A percentile compares a stretch with the other conserved stretches of the same genome.
These are phyloP conservation scores for Nymphalis c-album DNA, from an alignment of 2,888 invertebrate genomes.

Conservation along the genomic window DNA sequence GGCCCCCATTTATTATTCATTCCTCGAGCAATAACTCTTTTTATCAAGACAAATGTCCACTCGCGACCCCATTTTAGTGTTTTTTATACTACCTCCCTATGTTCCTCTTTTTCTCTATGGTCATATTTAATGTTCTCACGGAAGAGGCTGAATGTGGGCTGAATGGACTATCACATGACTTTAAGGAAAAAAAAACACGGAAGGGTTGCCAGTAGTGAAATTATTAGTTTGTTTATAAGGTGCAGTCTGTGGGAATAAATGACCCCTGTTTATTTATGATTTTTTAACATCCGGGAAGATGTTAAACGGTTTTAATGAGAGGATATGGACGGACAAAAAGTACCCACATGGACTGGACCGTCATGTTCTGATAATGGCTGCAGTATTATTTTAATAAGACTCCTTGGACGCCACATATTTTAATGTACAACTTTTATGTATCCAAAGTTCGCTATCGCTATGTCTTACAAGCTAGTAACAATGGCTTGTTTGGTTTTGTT, in stretches of 20 bases:
- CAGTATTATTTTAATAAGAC: neutral
- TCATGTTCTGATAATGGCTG: conserved; percentile 18
- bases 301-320: conserved; percentile 70
- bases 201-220: conserved; percentile 74
- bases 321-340: conserved; percentile 66
- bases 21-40: conserved; percentile 61
- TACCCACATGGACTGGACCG: conserved; percentile 55
- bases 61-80: conserved; percentile 63
- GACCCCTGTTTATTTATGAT: conserved; percentile 63
- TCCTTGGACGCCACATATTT: no score
- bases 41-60: conserved; percentile 72
- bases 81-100: conserved; percentile 60
- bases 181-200: conserved; percentile 67
- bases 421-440: no score
- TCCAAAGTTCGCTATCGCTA: no score
- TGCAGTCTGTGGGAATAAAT: conserved; percentile 71
- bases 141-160: conserved; percentile 68
- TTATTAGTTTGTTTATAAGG: conserved; percentile 74
- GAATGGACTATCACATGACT: conserved; percentile 63
- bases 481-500: no score
- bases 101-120: conserved; percentile 65
- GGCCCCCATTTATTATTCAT: conserved; percentile 64
- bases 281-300: conserved; percentile 77
- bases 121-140: conserved; percentile 78
- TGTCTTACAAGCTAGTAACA: no score